phyloP scores from a whole-genome alignment of 2,113 vertebrate species.

The Oplegnathus fasciatus region DNA sequence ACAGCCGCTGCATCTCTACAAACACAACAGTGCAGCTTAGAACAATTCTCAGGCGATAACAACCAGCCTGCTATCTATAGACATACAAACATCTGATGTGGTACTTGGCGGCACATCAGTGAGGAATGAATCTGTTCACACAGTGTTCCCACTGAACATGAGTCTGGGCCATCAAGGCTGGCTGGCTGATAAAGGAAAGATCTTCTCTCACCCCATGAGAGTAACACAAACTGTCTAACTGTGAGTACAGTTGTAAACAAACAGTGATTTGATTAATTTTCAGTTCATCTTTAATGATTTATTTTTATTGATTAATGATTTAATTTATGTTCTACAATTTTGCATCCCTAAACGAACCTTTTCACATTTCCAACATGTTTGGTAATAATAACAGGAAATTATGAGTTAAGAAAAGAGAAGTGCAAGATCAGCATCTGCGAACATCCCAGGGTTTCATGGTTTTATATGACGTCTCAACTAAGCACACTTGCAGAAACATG shows the following conservation, averaged over 20 bases:
- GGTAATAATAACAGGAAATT: neutral
- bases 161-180: conserved; percentile 74
- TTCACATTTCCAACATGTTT: neutral
- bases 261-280: neutral
- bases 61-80: conserved; percentile 55
- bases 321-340: neutral
- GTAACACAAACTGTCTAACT: neutral
- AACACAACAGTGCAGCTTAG: conserved; percentile 44
- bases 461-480: neutral
- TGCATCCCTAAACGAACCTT: neutral
- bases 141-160: conserved; percentile 66
- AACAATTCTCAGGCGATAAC: conserved; percentile 70
- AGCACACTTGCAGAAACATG: neutral
- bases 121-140: conserved; percentile 57
- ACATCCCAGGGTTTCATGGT: neutral
- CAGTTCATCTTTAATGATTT: neutral
- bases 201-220: conserved; percentile 42
- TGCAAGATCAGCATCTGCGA: neutral
- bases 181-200: conserved; percentile 71
- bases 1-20: conserved; percentile 35
- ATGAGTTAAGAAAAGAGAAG: neutral
- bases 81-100: conserved; percentile 70
- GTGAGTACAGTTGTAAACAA: conserved; percentile 37
- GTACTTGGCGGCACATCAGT: conserved; percentile 53
- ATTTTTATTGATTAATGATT: too few species aligned